Evolutionary conservation across 1,140 invertebrate genomes (phyloP), one percentile per base, ranked within the genome.

Genomic region (Tigriopus japonicus): DNA sequence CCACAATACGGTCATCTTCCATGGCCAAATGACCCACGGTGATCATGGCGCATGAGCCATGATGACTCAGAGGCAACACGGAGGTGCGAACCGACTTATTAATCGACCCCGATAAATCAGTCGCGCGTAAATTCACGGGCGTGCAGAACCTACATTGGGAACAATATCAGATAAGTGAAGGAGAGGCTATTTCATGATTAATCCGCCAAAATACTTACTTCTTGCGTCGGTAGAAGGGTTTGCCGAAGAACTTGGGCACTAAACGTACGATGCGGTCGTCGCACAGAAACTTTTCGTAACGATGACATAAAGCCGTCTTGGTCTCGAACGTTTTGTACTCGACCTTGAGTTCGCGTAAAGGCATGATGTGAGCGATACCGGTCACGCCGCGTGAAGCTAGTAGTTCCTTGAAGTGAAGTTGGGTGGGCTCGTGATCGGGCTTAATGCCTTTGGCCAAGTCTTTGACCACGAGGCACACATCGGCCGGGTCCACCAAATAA

Each of bases 281-380:
- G 49, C 68, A 66, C 13, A 74, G 60, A 62, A 69, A 72, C 2
- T 70, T 13, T 64, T 73, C 71, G 66, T 67, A 72, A 23, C 64
- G 65, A 52, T 67, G 68, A 40, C 65, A 64, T 12, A 74, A 65
- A 24, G 69, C 68, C 19, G 66, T 60, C 54, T 70, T 71, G 5
- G 70, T 67, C 65, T 73, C 70, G 66, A 56, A 70, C 24, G 67
- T 62, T 52, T 69, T 69, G 62, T 71, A 73, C 60, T 73, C 71
- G 35, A 69, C 64, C 41, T 69, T 66, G n/a, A 74, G 62, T 23
- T 65, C 63, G 52, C 73, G 70, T 23, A 73, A 42, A 28, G 72
- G 67, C 59, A 73, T 67, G 28, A 74, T 63, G 69, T 72, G 28
- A 23, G 53, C 5, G 54, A 60, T 19, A n/a, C 17, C 23, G 10